Evolutionary conservation across 2,888 invertebrate genomes (phyloP), one percentile per base, ranked within the genome.

Genomic region (Diplazon laetatorius): DNA sequence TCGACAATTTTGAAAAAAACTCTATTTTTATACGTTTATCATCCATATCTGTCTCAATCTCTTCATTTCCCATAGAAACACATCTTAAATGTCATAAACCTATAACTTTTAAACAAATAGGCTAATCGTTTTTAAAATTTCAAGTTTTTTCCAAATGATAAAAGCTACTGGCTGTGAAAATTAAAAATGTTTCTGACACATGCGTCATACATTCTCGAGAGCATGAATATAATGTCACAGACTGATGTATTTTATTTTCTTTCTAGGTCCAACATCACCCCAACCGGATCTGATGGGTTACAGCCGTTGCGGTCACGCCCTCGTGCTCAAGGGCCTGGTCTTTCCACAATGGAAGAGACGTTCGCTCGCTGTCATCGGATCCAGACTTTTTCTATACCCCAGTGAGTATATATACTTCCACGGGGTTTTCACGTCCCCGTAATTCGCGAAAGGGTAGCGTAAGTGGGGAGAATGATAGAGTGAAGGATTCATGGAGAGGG

Each of bases 261-360:
- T 73, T 81, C 48, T 83, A 91, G 94, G 94, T 8, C 94, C 94
- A 18, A 91, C 93, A 20, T 91, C 91, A 0, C 91, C 92, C 1
- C 92, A 93, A 66, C 92, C 93, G 25, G 93, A 93, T 70, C 89
- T 94, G 55, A 84, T 82, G 14, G 92, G 91, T 46, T 91, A 91
- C 82, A 91, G 89, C 55, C 91, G 91, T 80, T 92, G 92, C 81
- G 92, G 92, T 22, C 87, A 89, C 78, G 90, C 91, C 55, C 91
- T 93, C 82, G 92, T 95, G 55, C 89, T 95, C 62, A 95, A 95
- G 88, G 94, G 94, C 55, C 92, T 94, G 82, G 95, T 94, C 59
- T 94, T 94, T 83, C 94, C 95, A 44, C 94, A 94, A 87, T 95
- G 94, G 94, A 93, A 93, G 87, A 92, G 93, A 66, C 92, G 94